Base-by-base conservation (phyloP, 2,888 invertebrate species). In the Stramonita haemastoma region DNA sequence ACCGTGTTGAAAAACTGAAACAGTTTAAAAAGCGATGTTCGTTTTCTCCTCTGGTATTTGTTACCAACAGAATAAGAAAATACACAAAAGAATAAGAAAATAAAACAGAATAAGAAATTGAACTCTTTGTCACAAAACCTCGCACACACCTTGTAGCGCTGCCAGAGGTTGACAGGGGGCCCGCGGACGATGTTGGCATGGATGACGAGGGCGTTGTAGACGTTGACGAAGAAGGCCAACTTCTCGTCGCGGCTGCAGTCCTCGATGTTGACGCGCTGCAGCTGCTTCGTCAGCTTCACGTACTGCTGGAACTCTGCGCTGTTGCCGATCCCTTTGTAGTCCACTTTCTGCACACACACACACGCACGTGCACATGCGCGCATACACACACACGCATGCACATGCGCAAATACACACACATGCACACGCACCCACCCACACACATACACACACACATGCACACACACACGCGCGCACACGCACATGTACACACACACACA, bases 141-240 rank as follows among this genome's bases (percentile, higher is more conserved):
- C 26, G 81, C 32, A n/a, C 4, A 70, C 87, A 96, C 96, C 95
- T 96, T 96, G 91, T 96, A 95, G 88, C 96, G 93, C 89, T 96
- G 96, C 96, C 96, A 96, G 32, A 96, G 92, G 90, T 95, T 96
- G 29, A 93, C 92, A 1, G 96, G 96, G 15, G 96, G 95, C 19
- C 96, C 96, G 66, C 92, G 91, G 26, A 92, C 94, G 19, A 96
- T 94, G 89, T 95, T 96, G 87, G 96, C 96, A 94, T 96, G 96
- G 88, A 96, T 95, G 26, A 96, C 96, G 89, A 96, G 94, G 34
- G 96, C 96, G 93, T 96, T 96, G 93, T 96, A 96, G 79, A 96
- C 93, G 92, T 96, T 96, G 92, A 96, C 95, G 93, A 96, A 96
- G 93, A 96, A 96, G 34, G 96, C 96, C 36, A 96, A 91, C 89